A percentile compares a stretch with the other conserved stretches of the same genome.
Conservation (phyloP, 2,113 vertebrate genomes). For the Barnardius zonarius region DNA sequence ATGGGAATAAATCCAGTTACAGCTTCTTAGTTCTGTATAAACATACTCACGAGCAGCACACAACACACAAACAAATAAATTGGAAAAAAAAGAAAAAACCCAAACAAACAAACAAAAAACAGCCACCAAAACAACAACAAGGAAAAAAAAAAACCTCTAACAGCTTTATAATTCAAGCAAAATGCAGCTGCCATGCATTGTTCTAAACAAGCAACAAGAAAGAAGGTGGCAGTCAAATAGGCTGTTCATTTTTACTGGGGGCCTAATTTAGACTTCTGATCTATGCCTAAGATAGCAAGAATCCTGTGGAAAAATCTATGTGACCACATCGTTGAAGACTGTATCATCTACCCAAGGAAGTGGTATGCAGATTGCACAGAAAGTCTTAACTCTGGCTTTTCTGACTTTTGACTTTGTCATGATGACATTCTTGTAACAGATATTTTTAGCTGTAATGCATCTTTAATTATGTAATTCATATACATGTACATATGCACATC, state of each 20-base stretch:
- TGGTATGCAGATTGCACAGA: not conserved
- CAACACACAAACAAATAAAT: not conserved
- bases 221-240: not conserved
- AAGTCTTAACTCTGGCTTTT: constrained; percentile 4
- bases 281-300: not conserved
- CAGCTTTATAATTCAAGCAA: not conserved
- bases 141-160: fast-evolving
- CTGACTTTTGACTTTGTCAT: constrained; percentile 15
- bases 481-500: not conserved
- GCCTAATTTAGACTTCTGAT: constrained; percentile 3
- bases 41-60: not conserved
- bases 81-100: fast-evolving
- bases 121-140: too few species aligned
- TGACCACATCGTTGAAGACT: not conserved
- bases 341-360: not conserved
- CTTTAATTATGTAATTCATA: constrained; percentile 51
- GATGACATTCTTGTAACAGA: not conserved
- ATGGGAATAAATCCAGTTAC: not conserved
- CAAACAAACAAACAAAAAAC: not conserved
- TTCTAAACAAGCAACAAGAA: not conserved
- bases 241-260: not conserved
- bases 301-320: constrained; percentile 40
- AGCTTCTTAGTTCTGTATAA: not conserved
- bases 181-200: not conserved
- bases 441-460: constrained; percentile 41